Evolutionary conservation across 1,140 invertebrate species (phyloP), one percentile per base, ranked within the genome.

Genomic region (Lepeophtheirus salmonis): DNA sequence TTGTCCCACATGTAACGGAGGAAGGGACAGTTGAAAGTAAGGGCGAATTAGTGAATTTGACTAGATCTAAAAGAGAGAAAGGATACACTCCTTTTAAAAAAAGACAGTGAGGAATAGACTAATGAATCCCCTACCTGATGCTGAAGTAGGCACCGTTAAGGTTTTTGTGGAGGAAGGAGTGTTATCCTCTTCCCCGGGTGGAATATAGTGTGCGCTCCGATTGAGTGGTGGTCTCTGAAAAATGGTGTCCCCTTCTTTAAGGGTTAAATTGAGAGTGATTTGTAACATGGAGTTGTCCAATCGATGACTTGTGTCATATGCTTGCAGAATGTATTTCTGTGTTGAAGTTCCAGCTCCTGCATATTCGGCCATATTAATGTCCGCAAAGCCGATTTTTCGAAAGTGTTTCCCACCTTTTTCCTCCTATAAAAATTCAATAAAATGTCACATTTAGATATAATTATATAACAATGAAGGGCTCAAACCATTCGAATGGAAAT

Each of bases 261-360:
- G 86, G 66, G 86, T 85, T 83, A 97, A 89, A 67, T 83, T 80
- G 63, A 97, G 85, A 55, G 83, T 80, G 61, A 97, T 80, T 67
- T 83, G 78, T 13, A 97, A 78, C 77, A 90, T 90, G 26, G 90
- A 95, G 75, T 97, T 97, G 72, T 97, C 91, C 68, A 91, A 87
- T 24, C 92, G 77, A 69, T 86, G 83, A 54, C 82, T 75, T 52
- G 70, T 70, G 72, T 94, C 89, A 70, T 97, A 97, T 2, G 91
- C 92, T 75, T 96, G 89, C 17, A 97, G 73, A 53, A 97, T 78
- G 71, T 84, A 95, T 64, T 86, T 80, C 63, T 86, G 78, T 63
- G 79, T 79, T 50, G 82, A 83, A 62, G 82, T 76, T 13, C 89
- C 90, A n/a, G 87, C 82, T 63, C 91, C 91, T 41, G 92, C 92